phyloP scores from a whole-genome alignment of 1,140 invertebrate species.

The Zaprionus ghesquierei region DNA sequence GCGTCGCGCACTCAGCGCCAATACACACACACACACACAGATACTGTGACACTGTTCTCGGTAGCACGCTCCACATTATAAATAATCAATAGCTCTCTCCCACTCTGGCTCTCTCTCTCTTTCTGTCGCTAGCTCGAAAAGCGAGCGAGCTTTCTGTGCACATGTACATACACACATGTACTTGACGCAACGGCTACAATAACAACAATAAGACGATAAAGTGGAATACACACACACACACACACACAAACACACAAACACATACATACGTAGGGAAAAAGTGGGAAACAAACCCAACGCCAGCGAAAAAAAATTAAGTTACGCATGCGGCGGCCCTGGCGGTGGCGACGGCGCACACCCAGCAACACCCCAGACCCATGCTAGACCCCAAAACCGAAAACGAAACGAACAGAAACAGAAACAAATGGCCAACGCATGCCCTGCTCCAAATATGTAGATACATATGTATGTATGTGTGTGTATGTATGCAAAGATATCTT shows the following conservation, averaged over 20 bases:
- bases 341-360: conserved; percentile 52
- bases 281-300: conserved; percentile 13
- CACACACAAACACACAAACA: conserved; percentile 12
- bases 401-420: not conserved
- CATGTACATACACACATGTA: conserved; percentile 20
- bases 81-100: conserved; percentile 44
- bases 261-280: not conserved
- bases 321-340: conserved; percentile 62
- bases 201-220: conserved; percentile 31
- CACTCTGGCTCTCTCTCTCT: conserved; percentile 2
- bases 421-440: conserved; percentile 33
- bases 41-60: not conserved
- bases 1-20: conserved; percentile 56
- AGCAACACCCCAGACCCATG: conserved; percentile 14
- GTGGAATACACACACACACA: not conserved
- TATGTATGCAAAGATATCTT: not conserved
- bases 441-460: conserved; percentile 4
- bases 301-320: conserved; percentile 40
- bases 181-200: conserved; percentile 30
- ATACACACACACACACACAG: conserved; percentile 20
- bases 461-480: not conserved
- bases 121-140: not conserved
- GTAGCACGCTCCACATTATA: conserved; percentile 31
- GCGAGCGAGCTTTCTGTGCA: conserved; percentile 5
- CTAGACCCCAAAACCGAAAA: not conserved